A percentile compares a stretch with the other conserved stretches of the same genome.
Evolutionary conservation across 2,113 vertebrate species (phyloP).

Genomic region (Mustela lutreola): DNA sequence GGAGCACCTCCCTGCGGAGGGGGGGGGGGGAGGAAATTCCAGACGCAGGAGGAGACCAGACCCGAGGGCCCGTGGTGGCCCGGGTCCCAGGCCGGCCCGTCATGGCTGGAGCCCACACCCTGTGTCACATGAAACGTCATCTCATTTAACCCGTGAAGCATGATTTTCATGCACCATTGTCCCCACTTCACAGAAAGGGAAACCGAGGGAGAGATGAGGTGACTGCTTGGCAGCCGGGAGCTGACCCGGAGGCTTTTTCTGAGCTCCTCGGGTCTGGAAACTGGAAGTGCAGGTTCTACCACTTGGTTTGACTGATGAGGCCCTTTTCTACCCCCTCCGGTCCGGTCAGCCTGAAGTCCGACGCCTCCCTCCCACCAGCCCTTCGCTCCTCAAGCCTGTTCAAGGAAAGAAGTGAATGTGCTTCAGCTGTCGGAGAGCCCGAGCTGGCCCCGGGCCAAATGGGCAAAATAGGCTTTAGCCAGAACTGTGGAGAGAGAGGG

Average conservation of each 20-base stretch:
- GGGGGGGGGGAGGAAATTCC: background rate
- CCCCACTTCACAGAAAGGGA: background rate
- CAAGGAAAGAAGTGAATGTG: background rate
- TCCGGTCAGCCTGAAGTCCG: background rate
- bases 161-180: background rate
- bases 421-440: background rate
- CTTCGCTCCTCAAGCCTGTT: background rate
- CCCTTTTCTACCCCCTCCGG: too few relatives aligned
- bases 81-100: rapidly evolving
- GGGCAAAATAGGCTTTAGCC: background rate
- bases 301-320: background rate
- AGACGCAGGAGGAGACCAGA: background rate
- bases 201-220: too few relatives aligned
- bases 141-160: rapidly evolving
- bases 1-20: background rate
- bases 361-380: rapidly evolving
- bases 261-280: background rate
- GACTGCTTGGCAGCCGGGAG: background rate
- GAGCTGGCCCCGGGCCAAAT: background rate
- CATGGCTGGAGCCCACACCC: rapidly evolving
- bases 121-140: background rate
- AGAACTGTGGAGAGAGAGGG: background rate
- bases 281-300: background rate
- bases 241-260: background rate
- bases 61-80: rapidly evolving